phyloP scores from a whole-genome alignment of 2,888 invertebrate genomes.

The Limnephilus rhombicus region DNA sequence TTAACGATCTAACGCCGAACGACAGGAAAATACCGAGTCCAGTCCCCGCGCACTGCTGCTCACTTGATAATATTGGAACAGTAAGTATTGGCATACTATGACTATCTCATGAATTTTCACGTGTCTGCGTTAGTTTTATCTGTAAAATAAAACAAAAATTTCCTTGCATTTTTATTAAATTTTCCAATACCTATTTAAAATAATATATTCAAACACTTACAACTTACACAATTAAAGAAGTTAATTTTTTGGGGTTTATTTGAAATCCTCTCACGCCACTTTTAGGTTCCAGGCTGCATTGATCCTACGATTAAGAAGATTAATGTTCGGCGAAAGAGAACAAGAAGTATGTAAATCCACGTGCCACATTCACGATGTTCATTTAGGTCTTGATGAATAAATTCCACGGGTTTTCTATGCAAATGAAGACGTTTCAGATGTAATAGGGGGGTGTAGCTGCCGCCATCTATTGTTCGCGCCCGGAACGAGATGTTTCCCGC shows the following conservation, averaged over 20 bases:
- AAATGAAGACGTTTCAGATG: conserved; percentile 54
- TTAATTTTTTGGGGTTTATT: background rate
- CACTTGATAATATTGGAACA: no score
- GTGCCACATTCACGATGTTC: conserved; percentile 59
- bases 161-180: no score
- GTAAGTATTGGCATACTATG: no score
- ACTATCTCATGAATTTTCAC: no score
- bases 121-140: no score
- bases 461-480: conserved; percentile 37
- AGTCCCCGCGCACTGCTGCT: no score
- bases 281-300: conserved; percentile 3
- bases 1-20: no score
- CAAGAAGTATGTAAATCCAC: conserved; percentile 55
- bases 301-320: conserved; percentile 59
- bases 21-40: no score
- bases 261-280: background rate
- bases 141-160: no score
- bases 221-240: background rate
- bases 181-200: no score
- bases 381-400: conserved; percentile 63
- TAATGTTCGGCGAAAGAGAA: conserved; percentile 56
- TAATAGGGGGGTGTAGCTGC: background rate
- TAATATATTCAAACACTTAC: background rate
- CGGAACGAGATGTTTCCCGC: conserved; percentile 27
- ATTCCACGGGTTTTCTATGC: conserved; percentile 57